These are phyloP conservation scores for Trogon melanurus DNA, from an alignment of 2,113 vertebrate species.

Conservation along the genomic window DNA sequence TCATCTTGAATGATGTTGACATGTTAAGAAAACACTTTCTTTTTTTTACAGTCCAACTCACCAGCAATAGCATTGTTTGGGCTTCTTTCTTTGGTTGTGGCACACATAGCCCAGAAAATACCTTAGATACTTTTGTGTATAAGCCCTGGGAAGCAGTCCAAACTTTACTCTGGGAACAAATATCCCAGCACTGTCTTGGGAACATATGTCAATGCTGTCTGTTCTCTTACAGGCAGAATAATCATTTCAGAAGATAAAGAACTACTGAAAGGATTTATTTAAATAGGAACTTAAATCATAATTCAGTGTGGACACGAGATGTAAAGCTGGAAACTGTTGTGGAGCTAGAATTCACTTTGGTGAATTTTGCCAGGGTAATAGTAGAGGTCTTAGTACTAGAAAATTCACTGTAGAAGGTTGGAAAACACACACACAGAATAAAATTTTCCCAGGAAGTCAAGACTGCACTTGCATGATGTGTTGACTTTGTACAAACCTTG, in stretches of 20 bases:
- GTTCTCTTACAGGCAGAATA: background rate
- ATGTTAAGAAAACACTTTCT: background rate
- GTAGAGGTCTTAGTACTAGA: background rate
- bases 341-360: background rate
- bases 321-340: background rate
- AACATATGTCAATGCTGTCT: background rate
- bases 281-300: background rate
- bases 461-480: background rate
- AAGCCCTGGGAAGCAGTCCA: background rate
- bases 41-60: background rate
- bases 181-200: background rate
- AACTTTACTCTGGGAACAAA: background rate
- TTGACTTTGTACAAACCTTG: background rate
- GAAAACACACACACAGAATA: background rate
- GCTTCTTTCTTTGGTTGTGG: background rate
- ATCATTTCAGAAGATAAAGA: background rate
- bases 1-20: background rate
- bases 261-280: background rate
- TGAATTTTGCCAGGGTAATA: background rate
- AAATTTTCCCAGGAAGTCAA: background rate
- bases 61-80: background rate
- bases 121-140: background rate
- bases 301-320: background rate
- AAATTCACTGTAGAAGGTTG: background rate
- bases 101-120: background rate